Evolutionary conservation across 2,797 vertebrate species (phyloP).

Genomic region (Thaleichthys pacificus): DNA sequence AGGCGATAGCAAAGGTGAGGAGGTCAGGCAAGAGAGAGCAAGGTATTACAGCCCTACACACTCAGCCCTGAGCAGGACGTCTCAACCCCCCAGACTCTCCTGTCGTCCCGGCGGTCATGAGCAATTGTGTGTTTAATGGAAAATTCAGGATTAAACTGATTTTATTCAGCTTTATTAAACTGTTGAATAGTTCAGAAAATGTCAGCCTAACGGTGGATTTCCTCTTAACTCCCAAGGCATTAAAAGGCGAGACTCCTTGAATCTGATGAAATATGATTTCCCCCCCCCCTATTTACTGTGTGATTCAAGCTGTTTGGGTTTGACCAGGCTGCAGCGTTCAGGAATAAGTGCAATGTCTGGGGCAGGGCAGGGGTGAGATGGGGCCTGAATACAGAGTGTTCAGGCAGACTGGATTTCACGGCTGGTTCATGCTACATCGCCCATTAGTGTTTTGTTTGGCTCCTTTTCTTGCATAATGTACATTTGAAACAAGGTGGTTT

Average conservation of each 20-base stretch:
- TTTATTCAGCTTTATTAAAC: no score
- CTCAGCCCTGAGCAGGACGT: conserved; percentile 68
- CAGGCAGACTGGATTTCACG: conserved; percentile 71
- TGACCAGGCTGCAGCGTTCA: conserved; percentile 37
- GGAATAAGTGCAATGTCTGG: conserved; percentile 52
- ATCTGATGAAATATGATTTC: conserved; percentile 36
- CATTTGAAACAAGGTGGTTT: conserved; percentile 71
- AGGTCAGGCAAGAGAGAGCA: conserved; percentile 75
- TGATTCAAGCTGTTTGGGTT: conserved; percentile 13
- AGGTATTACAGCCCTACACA: conserved; percentile 45
- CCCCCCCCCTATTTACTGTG: conserved; percentile 25
- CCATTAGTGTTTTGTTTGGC: conserved; percentile 77
- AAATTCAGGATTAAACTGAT: no score
- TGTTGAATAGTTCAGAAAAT: conserved; percentile 8
- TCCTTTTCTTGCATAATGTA: conserved; percentile 60
- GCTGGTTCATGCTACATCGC: conserved; percentile 76
- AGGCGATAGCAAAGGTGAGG: conserved; percentile 79
- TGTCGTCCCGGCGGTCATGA: conserved; percentile 41
- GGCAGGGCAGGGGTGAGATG: conserved; percentile 41
- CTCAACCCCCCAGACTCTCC: conserved; percentile 59
- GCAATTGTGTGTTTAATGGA: no score
- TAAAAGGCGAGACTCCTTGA: conserved; percentile 16
- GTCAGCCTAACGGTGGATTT: not conserved
- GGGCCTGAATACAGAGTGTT: conserved; percentile 51
- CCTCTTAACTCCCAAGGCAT: no score